phyloP scores from a whole-genome alignment of 2,888 invertebrate genomes.

The Gymnocheta viridis region DNA sequence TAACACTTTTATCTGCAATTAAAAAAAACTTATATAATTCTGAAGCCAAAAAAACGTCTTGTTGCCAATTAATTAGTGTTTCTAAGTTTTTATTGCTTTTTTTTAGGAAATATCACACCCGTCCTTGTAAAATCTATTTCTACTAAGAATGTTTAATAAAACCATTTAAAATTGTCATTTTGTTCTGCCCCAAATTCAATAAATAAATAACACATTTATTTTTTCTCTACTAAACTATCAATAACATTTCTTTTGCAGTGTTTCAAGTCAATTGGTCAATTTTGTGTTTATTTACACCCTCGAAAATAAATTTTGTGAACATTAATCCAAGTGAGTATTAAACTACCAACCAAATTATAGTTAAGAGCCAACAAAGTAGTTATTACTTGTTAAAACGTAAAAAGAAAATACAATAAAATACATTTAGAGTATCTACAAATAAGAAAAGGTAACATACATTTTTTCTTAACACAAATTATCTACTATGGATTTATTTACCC shows the following conservation, averaged over 20 bases:
- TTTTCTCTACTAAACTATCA: slow-evolving; percentile 34
- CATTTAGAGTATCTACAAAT: slow-evolving; percentile 3
- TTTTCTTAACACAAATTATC: slow-evolving; percentile 13
- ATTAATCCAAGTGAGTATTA: slow-evolving; percentile 30
- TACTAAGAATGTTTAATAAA: no score
- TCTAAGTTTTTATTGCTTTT: no score
- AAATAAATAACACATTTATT: background rate
- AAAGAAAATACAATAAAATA: background rate
- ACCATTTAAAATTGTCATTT: no score
- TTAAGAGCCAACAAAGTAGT: slow-evolving; percentile 51
- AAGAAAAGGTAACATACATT: slow-evolving; percentile 27
- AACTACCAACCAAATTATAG: slow-evolving; percentile 49
- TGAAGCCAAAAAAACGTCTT: no score
- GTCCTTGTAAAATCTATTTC: no score
- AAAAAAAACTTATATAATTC: no score
- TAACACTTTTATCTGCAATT: no score
- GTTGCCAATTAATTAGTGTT: no score
- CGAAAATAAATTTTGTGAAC: background rate
- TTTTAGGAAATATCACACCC: no score
- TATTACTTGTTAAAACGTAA: background rate
- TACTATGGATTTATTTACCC: background rate
- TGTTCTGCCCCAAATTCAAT: background rate
- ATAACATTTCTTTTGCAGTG: background rate
- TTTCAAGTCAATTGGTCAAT: slow-evolving; percentile 66
- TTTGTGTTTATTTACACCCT: slow-evolving; percentile 46